A percentile compares a stretch with the other conserved stretches of the same genome.
These are phyloP conservation scores for Sylvia borin DNA, from an alignment of 2,797 vertebrate species.

Conservation along the genomic window DNA sequence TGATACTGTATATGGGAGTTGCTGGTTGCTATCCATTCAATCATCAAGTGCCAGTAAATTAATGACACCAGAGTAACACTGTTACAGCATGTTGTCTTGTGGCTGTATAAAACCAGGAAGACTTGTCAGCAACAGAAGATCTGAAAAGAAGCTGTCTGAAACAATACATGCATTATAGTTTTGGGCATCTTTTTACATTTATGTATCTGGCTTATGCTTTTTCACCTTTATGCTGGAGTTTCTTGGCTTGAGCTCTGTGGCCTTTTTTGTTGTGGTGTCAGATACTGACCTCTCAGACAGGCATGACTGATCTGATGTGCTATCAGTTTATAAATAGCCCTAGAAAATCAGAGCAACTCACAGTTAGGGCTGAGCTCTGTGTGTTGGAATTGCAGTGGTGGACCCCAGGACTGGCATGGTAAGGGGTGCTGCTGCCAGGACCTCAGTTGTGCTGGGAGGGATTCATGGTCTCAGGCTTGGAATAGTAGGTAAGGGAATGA, in stretches of 20 bases:
- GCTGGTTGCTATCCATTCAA: background rate
- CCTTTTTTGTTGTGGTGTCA: background rate
- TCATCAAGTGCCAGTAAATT: background rate
- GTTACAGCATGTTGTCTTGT: background rate
- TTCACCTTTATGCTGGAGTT: background rate
- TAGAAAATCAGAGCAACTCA: background rate
- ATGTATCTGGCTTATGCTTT: background rate
- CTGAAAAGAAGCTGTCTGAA: background rate
- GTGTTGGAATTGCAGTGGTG: background rate
- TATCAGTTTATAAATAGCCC: background rate
- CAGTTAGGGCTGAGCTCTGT: background rate
- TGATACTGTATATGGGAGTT: background rate
- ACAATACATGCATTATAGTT: background rate
- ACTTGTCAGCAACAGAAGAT: background rate
- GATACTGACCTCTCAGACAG: background rate
- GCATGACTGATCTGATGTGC: background rate
- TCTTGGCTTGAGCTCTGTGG: background rate
- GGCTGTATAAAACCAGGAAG: background rate
- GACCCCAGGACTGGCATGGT: background rate
- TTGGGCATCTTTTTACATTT: background rate
- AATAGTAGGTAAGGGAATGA: background rate
- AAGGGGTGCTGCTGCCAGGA: background rate
- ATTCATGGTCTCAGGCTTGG: background rate
- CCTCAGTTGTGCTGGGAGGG: accelerated
- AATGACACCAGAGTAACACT: background rate